Conservation (phyloP, 1,140 invertebrate species). For the Lepidurus arcticus region DNA sequence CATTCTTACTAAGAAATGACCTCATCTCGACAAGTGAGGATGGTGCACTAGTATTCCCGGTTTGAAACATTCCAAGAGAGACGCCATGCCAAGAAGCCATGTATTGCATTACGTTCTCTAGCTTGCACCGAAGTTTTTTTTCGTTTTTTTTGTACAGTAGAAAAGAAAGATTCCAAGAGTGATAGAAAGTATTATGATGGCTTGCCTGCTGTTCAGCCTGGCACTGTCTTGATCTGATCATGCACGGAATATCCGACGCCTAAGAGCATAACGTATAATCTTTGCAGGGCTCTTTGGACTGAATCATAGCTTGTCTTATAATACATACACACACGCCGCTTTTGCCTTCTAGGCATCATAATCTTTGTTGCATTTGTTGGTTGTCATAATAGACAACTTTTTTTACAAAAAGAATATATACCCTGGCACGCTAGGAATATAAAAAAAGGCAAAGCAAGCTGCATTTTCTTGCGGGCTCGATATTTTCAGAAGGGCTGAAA, state of each 20-base stretch:
- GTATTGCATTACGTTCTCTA: conserved; percentile 2
- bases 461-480: background rate
- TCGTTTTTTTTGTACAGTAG: background rate
- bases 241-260: conserved; percentile 14
- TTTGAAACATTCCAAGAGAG: conserved; percentile 19
- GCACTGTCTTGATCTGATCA: conserved; percentile 5
- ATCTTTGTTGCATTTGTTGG: conserved; percentile 11
- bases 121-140: background rate
- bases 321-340: conserved; percentile 21
- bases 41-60: conserved; percentile 20
- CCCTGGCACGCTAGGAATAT: background rate
- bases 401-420: background rate
- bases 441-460: background rate
- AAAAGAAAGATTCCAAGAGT: background rate
- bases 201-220: background rate
- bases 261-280: conserved; percentile 13
- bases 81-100: conserved; percentile 10
- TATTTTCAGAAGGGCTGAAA: background rate
- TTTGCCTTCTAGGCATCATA: background rate
- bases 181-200: conserved; percentile 2
- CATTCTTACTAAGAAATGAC: conserved; percentile 15
- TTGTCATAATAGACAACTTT: background rate
- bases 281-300: conserved; percentile 3
- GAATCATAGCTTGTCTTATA: conserved; percentile 20
- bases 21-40: background rate